Base-by-base conservation (phyloP, 2,113 vertebrate species). In the Sorex araneus region DNA sequence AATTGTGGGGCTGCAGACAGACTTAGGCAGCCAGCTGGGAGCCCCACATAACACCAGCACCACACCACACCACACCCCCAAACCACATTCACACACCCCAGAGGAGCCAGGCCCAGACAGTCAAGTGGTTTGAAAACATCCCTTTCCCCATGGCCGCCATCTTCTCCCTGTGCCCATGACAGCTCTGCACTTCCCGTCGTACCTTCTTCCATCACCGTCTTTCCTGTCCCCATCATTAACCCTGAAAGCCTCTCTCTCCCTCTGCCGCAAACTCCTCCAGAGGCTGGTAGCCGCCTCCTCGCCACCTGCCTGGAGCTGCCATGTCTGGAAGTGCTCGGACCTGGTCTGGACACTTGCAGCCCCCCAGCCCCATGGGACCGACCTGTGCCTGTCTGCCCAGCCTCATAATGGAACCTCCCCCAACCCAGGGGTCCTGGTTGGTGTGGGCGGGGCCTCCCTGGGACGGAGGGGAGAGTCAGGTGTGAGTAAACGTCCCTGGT, bases 241-340 rank as follows among this genome's bases (percentile, higher is more conserved):
- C 63, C 67, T 57, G 2, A 0, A 4, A 45, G 54, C 69, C 63
- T 88, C 34, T 83, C 79, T 70, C 64, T 87, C 71, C 67, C 23
- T 18, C 27, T 50, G 45, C 78, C 77, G n/a, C 69, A 57, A 40
- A 79, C 69, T 66, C 77, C 45, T 95, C 89, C 80, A 69, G 27
- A 84, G 83, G 90, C 93, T 77, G 54, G 90, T 83, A 70, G 90
- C 95, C 94, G 92, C 60, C 87, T 93, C 47, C 64, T 69, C 89
- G 91, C 95, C 69, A 91, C 91, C 87, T 63, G 91, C 94, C 85
- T 92, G 25, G 66, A 93, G 74, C 94, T 94, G 93, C 81, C 89
- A 82, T 18, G 47, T 64, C 73, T 66, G 64, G 87, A 79, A 80
- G 80, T 57, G 57, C 87, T 93, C 86, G 81, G 87, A 64, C 92